phyloP scores from a whole-genome alignment of 2,113 vertebrate genomes.

The Nannobrachium achirus region DNA sequence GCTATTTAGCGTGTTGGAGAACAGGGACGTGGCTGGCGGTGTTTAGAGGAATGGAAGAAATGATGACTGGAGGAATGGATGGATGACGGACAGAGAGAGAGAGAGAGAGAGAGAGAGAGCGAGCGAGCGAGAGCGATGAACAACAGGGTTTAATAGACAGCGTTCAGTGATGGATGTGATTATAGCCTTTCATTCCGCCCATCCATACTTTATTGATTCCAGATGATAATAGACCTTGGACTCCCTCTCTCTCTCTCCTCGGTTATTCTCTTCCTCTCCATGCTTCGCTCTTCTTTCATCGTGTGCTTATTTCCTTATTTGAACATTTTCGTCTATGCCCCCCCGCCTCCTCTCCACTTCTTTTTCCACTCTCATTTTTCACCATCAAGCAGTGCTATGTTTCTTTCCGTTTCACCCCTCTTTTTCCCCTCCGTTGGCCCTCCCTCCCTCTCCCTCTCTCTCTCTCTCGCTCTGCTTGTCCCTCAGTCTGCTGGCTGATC shows the following conservation, averaged over 20 bases:
- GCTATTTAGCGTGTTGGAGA: slow-evolving; percentile 53
- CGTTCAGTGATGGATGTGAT: slow-evolving; percentile 69
- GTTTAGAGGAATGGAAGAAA: slow-evolving; percentile 12
- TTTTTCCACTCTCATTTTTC: no score
- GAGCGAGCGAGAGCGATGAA: not conserved
- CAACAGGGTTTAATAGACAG: slow-evolving; percentile 58
- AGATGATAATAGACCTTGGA: slow-evolving; percentile 67
- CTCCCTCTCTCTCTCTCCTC: slow-evolving; percentile 11
- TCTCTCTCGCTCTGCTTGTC: slow-evolving; percentile 10
- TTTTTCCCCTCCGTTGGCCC: not conserved
- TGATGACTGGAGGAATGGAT: slow-evolving; percentile 28
- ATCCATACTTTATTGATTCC: slow-evolving; percentile 72
- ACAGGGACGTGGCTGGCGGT: slow-evolving; percentile 52
- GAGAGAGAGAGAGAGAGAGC: slow-evolving; percentile 43
- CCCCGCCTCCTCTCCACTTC: no score
- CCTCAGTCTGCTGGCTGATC: slow-evolving; percentile 19
- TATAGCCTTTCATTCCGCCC: slow-evolving; percentile 63
- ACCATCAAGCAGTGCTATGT: no score
- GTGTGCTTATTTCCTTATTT: slow-evolving; percentile 29
- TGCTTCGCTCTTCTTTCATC: slow-evolving; percentile 19
- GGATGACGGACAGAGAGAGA: slow-evolving; percentile 25
- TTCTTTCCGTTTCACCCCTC: not conserved
- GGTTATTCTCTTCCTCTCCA: not conserved
- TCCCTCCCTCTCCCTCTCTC: not conserved
- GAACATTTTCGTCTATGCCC: slow-evolving; percentile 2